phyloP scores from a whole-genome alignment of 2,797 vertebrate genomes.

The Eleutherodactylus coqui region DNA sequence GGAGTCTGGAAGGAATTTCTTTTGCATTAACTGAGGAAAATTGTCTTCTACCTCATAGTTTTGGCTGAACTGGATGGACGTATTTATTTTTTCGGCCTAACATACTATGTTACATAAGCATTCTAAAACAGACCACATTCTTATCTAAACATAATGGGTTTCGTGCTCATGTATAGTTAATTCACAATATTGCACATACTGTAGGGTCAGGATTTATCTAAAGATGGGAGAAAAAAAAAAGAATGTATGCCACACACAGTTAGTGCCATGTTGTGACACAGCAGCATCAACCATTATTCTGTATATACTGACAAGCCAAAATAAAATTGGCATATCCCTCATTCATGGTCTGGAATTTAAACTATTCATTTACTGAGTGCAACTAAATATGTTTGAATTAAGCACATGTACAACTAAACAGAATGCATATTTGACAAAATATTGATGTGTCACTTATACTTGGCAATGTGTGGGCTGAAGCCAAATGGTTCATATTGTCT shows the following conservation, averaged over 20 bases:
- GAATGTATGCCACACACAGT: neutral
- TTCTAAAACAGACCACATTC: too few relatives aligned
- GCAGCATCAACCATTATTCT: neutral
- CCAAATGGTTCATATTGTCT: slow-evolving; percentile 72
- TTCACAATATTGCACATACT: too few relatives aligned
- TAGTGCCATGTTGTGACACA: neutral
- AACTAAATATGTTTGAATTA: slow-evolving; percentile 5
- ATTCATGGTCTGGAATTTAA: neutral
- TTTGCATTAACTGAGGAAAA: too few relatives aligned
- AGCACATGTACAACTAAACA: slow-evolving; percentile 13
- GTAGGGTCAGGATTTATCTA: too few relatives aligned
- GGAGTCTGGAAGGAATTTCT: too few relatives aligned
- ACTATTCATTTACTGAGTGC: neutral
- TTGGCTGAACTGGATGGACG: too few relatives aligned
- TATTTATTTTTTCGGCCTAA: too few relatives aligned
- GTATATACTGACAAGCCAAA: neutral
- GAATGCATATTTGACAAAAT: slow-evolving; percentile 48
- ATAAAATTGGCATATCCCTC: neutral
- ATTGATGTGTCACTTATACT: slow-evolving; percentile 65
- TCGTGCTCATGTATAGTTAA: too few relatives aligned
- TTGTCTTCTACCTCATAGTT: too few relatives aligned
- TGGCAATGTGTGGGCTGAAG: slow-evolving; percentile 69
- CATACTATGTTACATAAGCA: too few relatives aligned
- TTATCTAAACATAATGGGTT: too few relatives aligned
- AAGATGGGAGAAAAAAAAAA: too few relatives aligned